Percentiles rank a stretch among this genome's conserved stretches.
Conservation (phyloP, 2,888 invertebrate species). For the Torymus texanus region DNA sequence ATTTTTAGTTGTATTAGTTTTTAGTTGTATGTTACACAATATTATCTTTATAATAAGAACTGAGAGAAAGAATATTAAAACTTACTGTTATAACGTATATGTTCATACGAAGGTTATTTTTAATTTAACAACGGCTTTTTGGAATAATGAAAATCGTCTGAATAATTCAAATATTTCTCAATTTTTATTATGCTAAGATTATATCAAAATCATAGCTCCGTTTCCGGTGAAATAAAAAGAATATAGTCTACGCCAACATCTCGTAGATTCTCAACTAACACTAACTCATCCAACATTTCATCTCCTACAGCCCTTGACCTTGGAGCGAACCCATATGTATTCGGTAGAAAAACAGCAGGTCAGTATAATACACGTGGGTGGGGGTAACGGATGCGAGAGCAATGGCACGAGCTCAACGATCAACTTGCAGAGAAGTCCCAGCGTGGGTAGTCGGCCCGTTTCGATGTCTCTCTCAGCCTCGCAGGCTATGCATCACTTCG, state of each 20-base stretch:
- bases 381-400: slow-evolving; percentile 63
- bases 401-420: slow-evolving; percentile 67
- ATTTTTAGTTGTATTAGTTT: too few species aligned
- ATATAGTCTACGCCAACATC: too few species aligned
- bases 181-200: too few species aligned
- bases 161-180: too few species aligned
- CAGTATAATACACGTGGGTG: slow-evolving; percentile 80
- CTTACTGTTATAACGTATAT: too few species aligned
- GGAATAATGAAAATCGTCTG: too few species aligned
- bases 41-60: too few species aligned
- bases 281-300: slow-evolving; percentile 45
- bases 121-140: too few species aligned
- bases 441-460: slow-evolving; percentile 72
- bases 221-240: neutral
- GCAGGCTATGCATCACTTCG: slow-evolving; percentile 58
- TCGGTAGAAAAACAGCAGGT: slow-evolving; percentile 86
- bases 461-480: slow-evolving; percentile 71
- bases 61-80: too few species aligned
- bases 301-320: slow-evolving; percentile 72
- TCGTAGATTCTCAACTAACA: neutral
- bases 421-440: slow-evolving; percentile 74
- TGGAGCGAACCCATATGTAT: slow-evolving; percentile 84
- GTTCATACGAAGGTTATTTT: too few species aligned
- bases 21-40: too few species aligned
- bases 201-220: neutral